Evolutionary conservation across 2,113 vertebrate species (phyloP).

Genomic region (Rhinogobius similis): DNA sequence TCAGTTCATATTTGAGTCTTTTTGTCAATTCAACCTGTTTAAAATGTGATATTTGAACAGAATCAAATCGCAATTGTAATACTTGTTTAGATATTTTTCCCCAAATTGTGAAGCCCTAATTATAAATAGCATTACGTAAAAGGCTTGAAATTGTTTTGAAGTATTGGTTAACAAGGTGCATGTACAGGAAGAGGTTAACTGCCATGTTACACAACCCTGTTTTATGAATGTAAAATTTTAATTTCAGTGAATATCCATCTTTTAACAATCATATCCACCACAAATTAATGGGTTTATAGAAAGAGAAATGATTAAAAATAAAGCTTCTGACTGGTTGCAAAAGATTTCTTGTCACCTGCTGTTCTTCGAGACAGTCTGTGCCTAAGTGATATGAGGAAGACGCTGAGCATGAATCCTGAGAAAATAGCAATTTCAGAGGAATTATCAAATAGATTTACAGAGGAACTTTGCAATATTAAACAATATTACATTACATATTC

Average conservation of each 20-base stretch:
- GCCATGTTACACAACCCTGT: neutral
- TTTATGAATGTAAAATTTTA: neutral
- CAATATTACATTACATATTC: constrained; percentile 7
- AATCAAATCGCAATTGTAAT: no score
- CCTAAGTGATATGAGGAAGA: constrained; percentile 3
- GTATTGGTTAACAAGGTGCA: neutral
- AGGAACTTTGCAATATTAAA: constrained; percentile 10
- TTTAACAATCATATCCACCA: neutral
- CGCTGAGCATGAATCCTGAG: neutral
- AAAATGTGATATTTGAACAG: no score
- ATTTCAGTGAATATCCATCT: neutral
- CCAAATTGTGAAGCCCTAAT: no score
- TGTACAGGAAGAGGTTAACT: no score
- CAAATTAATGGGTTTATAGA: neutral
- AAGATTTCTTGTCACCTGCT: constrained; percentile 8
- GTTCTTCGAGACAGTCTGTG: constrained; percentile 9
- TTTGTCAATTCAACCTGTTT: no score
- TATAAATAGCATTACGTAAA: no score
- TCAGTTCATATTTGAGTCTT: no score
- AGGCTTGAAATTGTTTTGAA: no score
- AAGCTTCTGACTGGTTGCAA: neutral
- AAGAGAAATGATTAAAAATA: constrained; percentile 2
- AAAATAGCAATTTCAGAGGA: constrained; percentile 3
- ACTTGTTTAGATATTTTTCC: no score
- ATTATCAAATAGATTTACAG: constrained; percentile 13